A percentile compares a stretch with the other conserved stretches of the same genome.
Conservation (phyloP, 2,113 vertebrate species). For the Phocoena sinus region DNA sequence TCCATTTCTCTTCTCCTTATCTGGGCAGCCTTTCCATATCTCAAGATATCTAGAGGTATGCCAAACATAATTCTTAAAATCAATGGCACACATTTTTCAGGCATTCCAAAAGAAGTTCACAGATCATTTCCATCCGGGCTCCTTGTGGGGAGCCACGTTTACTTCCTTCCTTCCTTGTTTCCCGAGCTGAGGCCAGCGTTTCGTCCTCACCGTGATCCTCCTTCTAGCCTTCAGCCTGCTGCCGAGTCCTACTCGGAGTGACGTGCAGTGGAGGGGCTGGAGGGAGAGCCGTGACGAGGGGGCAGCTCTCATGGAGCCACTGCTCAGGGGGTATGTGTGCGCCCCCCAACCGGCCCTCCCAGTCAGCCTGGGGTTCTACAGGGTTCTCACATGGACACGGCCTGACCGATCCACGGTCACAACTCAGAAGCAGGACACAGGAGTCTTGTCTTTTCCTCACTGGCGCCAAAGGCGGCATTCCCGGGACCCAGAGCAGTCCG, state of each 20-base stretch:
- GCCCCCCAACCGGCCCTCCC: background rate
- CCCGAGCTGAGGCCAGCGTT: background rate
- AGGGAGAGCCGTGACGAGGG: background rate
- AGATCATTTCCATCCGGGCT: background rate
- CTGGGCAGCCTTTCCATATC: slow-evolving; percentile 20
- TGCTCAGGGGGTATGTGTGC: rapidly evolving
- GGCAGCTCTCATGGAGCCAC: background rate
- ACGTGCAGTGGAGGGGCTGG: rapidly evolving
- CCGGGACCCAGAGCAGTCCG: background rate
- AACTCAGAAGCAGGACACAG: background rate
- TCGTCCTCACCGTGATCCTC: background rate
- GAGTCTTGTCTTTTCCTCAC: background rate
- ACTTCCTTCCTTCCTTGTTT: background rate
- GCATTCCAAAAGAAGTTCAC: background rate
- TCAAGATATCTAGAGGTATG: slow-evolving; percentile 35
- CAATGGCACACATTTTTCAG: background rate
- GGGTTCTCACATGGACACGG: rapidly evolving
- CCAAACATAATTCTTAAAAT: slow-evolving; percentile 27
- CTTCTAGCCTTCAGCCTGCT: background rate
- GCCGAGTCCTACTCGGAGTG: background rate
- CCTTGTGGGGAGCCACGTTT: background rate
- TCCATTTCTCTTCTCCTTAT: background rate
- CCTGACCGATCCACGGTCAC: rapidly evolving
- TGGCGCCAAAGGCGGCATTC: background rate
- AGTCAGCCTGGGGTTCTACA: background rate